Conservation (phyloP, 2,113 vertebrate species). For the Lutjanus erythropterus region DNA sequence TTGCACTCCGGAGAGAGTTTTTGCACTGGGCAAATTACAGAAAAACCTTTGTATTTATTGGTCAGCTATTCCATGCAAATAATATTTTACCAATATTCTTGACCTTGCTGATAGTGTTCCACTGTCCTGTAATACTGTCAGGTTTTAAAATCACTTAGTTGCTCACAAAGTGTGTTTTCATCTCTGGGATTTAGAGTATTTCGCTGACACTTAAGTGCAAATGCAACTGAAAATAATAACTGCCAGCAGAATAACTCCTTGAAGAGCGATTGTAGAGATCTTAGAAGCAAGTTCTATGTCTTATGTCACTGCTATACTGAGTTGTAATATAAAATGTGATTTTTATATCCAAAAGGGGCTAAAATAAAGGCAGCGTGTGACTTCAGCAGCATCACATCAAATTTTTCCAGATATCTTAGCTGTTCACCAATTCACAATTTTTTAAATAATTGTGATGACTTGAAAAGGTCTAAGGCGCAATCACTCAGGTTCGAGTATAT, state of each 20-base stretch:
- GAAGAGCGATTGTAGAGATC: not conserved
- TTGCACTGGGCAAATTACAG: constrained; percentile 45
- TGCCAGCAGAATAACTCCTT: constrained; percentile 6
- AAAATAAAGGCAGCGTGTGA: not conserved
- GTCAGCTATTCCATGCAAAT: constrained; percentile 45
- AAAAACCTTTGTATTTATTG: constrained; percentile 43
- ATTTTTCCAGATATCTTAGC: not conserved
- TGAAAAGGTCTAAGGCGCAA: not conserved
- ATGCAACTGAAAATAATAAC: constrained; percentile 8
- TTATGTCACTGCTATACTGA: not conserved
- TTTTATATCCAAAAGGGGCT: not conserved
- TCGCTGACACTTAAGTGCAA: not conserved
- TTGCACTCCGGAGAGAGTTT: constrained; percentile 70
- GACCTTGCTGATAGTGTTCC: constrained; percentile 2
- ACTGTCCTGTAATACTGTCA: not conserved
- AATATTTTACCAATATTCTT: constrained; percentile 30
- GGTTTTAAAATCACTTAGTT: constrained; percentile 22
- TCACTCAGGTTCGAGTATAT: too few species aligned
- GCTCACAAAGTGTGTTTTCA: constrained; percentile 11
- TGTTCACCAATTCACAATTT: not conserved
- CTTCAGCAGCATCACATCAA: not conserved
- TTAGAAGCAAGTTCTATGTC: not conserved
- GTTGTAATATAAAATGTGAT: not conserved
- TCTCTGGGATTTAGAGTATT: constrained; percentile 2
- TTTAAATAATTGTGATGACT: not conserved